Conservation (phyloP, 2,888 invertebrate species). For the Nemoura dubitans region DNA sequence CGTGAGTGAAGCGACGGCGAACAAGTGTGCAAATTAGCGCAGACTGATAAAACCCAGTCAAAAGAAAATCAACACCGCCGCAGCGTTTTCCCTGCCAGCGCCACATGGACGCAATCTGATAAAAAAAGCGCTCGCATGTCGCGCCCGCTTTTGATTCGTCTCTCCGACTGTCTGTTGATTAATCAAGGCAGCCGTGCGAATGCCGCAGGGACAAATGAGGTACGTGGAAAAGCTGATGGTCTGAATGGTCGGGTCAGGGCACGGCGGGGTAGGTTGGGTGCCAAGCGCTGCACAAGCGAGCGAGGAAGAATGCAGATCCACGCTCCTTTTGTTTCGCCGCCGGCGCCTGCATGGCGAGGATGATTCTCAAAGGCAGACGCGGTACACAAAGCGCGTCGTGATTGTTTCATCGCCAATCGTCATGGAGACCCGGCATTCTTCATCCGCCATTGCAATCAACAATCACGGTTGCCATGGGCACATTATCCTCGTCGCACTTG, state of each 20-base stretch:
- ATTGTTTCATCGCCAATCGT: no score
- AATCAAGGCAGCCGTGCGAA: no score
- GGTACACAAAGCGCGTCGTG: no score
- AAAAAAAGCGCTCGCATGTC: background rate
- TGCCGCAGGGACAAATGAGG: no score
- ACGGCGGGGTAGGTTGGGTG: background rate
- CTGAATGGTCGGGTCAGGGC: no score
- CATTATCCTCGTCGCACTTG: no score
- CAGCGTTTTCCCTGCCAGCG: background rate
- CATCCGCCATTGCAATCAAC: no score
- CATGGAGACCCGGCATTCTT: no score
- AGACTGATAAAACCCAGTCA: background rate
- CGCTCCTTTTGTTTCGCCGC: background rate
- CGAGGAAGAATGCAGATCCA: background rate
- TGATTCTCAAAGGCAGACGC: no score
- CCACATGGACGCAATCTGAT: background rate
- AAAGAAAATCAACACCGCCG: conserved; percentile 7
- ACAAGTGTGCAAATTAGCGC: conserved; percentile 12
- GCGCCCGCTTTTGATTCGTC: background rate
- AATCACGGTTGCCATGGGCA: no score
- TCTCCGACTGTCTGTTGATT: background rate
- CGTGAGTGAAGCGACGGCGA: background rate
- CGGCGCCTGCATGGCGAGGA: no score
- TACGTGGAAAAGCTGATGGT: no score
- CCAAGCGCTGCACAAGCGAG: background rate